Base-by-base conservation (phyloP, 2,113 vertebrate genomes). In the Isurus oxyrinchus region DNA sequence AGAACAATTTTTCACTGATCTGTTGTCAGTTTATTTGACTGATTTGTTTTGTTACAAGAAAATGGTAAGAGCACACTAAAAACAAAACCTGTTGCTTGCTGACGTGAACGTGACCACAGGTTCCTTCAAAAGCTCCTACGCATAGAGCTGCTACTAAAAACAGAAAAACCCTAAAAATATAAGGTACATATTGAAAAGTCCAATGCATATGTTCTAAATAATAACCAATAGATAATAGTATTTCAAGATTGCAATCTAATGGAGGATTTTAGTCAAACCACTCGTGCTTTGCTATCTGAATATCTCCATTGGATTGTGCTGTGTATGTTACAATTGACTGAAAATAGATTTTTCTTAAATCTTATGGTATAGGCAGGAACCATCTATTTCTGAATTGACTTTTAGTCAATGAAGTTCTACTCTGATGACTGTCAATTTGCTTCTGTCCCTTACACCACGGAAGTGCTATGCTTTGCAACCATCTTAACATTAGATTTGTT, bases 51-150 rank as follows among this genome's bases (percentile, higher is more conserved):
- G 53, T 59, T 61, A 59, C 55, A 91, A 14, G 88, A 91, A 57
- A 91, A 91, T 61, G 55, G 13, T 35, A n/a, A 91, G 88, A 59
- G 31, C 88, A 59, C 55, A 91, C 88, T 59, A 57, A 91, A 91
- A 91, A 91, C 25, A 35, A 91, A 91, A 91, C 88, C 88, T 91
- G 55, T 31, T 31, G 88, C 27, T 59, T 91, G 55, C 55, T 91
- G 88, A 91, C 88, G 88, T 91, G 88, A 91, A 59, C 31, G 1
- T 91, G 55, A 91, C 88, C 55, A 16, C 55, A 57, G 88, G 27
- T 91, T 91, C 55, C 53, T 91, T 91, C 55, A 91, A 91, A 57
- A n/a, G 88, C 53, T 91, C 88, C 88, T 35, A 91, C 88, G 31
- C 53, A 19, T 13, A 91, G 53, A 57, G 11, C 87, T 90, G 87